Evolutionary conservation across 2,888 invertebrate species (phyloP), one percentile per base, ranked within the genome.

Genomic region (Baronia brevicornis): DNA sequence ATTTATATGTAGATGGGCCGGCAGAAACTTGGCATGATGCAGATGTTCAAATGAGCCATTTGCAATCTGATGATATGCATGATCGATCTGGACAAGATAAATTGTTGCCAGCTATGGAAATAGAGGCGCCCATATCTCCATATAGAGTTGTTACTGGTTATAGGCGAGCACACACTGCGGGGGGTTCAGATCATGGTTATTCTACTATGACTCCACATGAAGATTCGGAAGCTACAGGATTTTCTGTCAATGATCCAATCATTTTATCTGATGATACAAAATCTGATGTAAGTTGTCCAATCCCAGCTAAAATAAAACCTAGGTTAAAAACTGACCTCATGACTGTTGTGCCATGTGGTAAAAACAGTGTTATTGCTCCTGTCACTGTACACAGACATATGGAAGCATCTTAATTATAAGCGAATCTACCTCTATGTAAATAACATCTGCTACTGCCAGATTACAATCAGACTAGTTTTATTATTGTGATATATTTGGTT

Each of bases 181-280:
- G 90, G 23, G 91, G 91, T 50, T 95, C 94, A n/a, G 97, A 97
- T 78, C 95, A 96, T 60, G 97, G 97, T 1, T 97, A 97, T 71
- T 95, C 95, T 2, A 95, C 95, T 0, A 95, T 95, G 95, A 95
- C 95, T 1, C 94, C 94, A 1, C 94, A 95, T 51, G 95, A 95
- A 57, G 95, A 95, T 60, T 93, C 93, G 1, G 94, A 95, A 60
- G 92, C 93, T 48, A 89, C 92, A 44, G 91, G 91, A 4, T 91
- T 92, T 48, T 91, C 90, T 9, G 85, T 90, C 4, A 87, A 89
- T 26, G 91, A 90, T 51, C 88, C 90, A 0, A 77, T 87, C 18
- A 70, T 90, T 39, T 50, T 82, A 33, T 82, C 82, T 24, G 82
- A 88, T 49, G 84, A 84, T 39, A 82, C 84, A 0, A 80, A 80